Conservation (phyloP, 2,888 invertebrate species). For the Platycheirus rosarum region DNA sequence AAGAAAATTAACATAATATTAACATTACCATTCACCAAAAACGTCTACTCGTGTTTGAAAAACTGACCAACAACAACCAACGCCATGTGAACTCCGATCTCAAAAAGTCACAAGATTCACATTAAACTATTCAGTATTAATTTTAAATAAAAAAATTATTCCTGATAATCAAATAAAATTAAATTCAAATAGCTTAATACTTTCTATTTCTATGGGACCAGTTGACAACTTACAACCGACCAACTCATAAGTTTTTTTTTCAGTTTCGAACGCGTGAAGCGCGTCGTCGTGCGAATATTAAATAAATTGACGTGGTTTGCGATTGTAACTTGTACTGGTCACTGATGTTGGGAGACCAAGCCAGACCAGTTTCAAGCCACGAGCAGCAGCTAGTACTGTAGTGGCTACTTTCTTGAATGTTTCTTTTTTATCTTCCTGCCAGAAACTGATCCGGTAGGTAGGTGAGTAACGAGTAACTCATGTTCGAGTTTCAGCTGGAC, state of each 20-base stretch:
- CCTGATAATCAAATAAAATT: slow-evolving; percentile 27
- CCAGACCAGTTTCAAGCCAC: slow-evolving; percentile 63
- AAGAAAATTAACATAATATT: too few relatives aligned
- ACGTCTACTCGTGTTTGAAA: too few relatives aligned
- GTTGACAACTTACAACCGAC: slow-evolving; percentile 41
- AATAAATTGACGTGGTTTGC: slow-evolving; percentile 64
- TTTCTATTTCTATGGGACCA: slow-evolving; percentile 61
- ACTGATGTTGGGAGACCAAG: slow-evolving; percentile 34
- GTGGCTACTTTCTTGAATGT: slow-evolving; percentile 60
- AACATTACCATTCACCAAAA: too few relatives aligned
- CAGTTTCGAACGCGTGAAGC: slow-evolving; percentile 33
- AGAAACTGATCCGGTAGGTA: slow-evolving; percentile 27
- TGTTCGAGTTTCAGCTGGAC: slow-evolving; percentile 25
- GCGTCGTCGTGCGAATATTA: slow-evolving; percentile 64
- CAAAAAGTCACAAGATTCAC: slow-evolving; percentile 10
- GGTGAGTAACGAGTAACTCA: slow-evolving; percentile 1
- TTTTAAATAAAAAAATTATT: slow-evolving; percentile 16
- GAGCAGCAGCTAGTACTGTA: slow-evolving; percentile 1
- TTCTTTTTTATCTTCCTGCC: slow-evolving; percentile 23
- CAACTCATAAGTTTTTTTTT: neutral
- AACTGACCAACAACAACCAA: too few relatives aligned
- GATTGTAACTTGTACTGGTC: slow-evolving; percentile 64
- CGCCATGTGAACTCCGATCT: neutral
- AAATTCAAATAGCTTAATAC: slow-evolving; percentile 62
- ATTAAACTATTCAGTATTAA: neutral